Base-by-base conservation (phyloP, 2,888 invertebrate species). In the Helobdella robusta region DNA sequence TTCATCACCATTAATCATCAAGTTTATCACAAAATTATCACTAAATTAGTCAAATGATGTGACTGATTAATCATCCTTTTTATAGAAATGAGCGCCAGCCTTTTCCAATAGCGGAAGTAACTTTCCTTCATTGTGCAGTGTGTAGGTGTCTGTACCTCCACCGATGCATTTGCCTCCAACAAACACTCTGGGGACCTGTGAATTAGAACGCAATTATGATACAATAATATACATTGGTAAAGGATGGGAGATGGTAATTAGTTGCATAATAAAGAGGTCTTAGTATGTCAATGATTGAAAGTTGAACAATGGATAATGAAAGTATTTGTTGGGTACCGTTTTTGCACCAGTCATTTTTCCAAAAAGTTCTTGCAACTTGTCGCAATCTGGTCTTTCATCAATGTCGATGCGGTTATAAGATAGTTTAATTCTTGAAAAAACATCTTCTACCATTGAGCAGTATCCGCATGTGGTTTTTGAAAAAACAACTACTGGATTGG, bases 401-500 rank as follows among this genome's bases (percentile, higher is more conserved):
- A 78, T 70, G 65, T 78, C 76, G 20, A 75, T 72, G 8, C 73
- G 70, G 32, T 70, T 71, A 50, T 73, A 73, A 25, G 71, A 32
- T 70, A 76, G 74, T 8, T 72, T 73, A 2, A 66, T 25, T n/a
- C 68, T 61, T n/a, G 68, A 60, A 6, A 72, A 62, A 15, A 67
- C 59, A 20, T 69, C 66, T 40, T 70, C 70, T 8, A 70, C 72
- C 70, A 64, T 74, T 66, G 58, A 71, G 66, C 59, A 76, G 72
- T 50, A 75, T 18, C 73, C 71, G 23, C 78, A 78, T 15, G 70
- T 70, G 2, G 75, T 73, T 67, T 78, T 78, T 30, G 76, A 75
- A 68, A 78, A 78, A 15, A 78, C 67, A 25, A 76, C 73, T 20
- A 78, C 75, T 65, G 75, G 73, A 65, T 78, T 73, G 11, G 70